These are phyloP conservation scores for Iselma pallidipennis DNA, from an alignment of 2,888 invertebrate genomes.

Conservation along the genomic window DNA sequence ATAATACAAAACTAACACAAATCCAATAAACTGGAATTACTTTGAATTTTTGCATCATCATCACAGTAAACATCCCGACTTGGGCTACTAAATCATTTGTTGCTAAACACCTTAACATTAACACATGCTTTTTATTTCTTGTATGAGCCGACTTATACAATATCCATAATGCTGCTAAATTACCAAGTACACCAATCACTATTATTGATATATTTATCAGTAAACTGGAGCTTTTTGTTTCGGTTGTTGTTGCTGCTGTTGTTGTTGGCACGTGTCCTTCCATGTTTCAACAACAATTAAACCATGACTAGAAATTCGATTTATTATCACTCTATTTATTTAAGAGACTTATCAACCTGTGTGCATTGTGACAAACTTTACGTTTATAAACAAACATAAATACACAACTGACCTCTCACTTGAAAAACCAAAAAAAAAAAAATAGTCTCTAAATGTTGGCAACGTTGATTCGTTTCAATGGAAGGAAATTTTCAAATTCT, in stretches of 20 bases:
- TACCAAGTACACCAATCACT: constrained; percentile 73
- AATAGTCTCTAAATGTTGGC: too few relatives aligned
- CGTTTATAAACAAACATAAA: constrained; percentile 15
- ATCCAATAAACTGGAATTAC: constrained; percentile 57
- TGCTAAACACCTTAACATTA: constrained; percentile 78
- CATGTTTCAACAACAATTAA: constrained; percentile 21
- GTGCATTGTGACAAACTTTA: constrained; percentile 22
- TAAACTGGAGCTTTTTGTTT: background rate
- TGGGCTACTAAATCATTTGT: constrained; percentile 79
- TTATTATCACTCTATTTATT: constrained; percentile 25
- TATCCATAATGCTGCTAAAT: constrained; percentile 75
- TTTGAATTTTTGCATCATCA: constrained; percentile 62
- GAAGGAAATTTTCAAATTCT: too few relatives aligned
- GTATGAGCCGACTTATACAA: constrained; percentile 72
- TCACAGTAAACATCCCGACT: constrained; percentile 75
- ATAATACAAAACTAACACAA: constrained; percentile 71
- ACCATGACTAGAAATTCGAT: constrained; percentile 18
- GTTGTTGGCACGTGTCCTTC: constrained; percentile 18
- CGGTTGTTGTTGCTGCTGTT: too few relatives aligned
- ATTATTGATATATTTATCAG: background rate
- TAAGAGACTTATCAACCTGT: constrained; percentile 20
- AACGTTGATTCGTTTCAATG: too few relatives aligned
- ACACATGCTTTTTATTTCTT: constrained; percentile 78
- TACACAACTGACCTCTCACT: constrained; percentile 23
- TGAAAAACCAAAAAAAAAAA: too few relatives aligned